A percentile compares a stretch with the other conserved stretches of the same genome.
phyloP scores from a whole-genome alignment of 1,140 invertebrate genomes.

The Chrysoperla carnea region DNA sequence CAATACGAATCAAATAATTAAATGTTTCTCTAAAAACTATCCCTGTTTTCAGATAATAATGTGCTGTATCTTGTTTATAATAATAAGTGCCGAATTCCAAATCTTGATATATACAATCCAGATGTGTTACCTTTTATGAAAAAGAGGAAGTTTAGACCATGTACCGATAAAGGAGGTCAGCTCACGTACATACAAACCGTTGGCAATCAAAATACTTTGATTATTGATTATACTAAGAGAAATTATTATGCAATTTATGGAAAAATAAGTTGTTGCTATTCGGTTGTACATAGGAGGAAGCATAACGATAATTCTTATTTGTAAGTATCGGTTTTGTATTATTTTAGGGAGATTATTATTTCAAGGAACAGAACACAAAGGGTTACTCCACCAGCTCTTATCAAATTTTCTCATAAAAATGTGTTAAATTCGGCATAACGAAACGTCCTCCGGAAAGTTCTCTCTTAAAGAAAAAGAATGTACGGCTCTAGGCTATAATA shows the following conservation, averaged over 20 bases:
- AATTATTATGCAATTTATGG: constrained; percentile 8
- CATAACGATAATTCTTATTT: constrained; percentile 5
- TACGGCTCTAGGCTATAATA: too few species aligned
- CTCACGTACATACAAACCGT: constrained; percentile 13
- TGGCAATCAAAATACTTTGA: constrained; percentile 9
- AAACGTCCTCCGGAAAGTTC: constrained; percentile 21
- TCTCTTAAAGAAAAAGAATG: too few species aligned
- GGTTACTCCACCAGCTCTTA: constrained; percentile 20
- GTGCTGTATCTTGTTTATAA: too few species aligned
- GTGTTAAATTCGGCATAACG: constrained; percentile 24
- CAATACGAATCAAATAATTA: too few species aligned
- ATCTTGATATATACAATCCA: constrained; percentile 11
- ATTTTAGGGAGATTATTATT: too few species aligned
- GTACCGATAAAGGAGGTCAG: constrained; percentile 4
- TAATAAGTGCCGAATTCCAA: constrained; percentile 14
- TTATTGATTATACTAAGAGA: constrained; percentile 9
- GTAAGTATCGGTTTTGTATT: constrained; percentile 7
- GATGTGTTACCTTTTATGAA: constrained; percentile 10
- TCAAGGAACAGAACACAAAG: constrained; percentile 23
- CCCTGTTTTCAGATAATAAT: too few species aligned
- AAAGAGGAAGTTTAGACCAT: constrained; percentile 7
- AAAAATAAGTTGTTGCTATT: constrained; percentile 12
- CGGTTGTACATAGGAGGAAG: constrained; percentile 5
- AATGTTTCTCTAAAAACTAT: too few species aligned
- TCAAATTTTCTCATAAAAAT: constrained; percentile 17